Evolutionary conservation across 2,797 vertebrate genomes (phyloP).

Genomic region (Sebastes flavidus): DNA sequence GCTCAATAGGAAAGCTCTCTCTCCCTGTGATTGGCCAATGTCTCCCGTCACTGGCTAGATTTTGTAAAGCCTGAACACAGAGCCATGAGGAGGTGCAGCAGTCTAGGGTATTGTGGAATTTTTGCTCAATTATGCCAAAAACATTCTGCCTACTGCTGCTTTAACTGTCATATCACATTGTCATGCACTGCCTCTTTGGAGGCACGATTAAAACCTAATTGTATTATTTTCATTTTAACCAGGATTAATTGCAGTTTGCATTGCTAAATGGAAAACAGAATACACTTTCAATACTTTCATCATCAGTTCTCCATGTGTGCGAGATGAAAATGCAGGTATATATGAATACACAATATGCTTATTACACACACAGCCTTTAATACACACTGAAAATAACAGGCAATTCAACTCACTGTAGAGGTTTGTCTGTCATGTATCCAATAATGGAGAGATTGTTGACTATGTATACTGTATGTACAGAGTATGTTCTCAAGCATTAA

Average conservation of each 20-base stretch:
- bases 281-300: neutral
- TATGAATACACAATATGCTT: neutral
- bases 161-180: neutral
- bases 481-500: neutral
- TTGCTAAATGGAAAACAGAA: neutral
- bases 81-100: too few relatives aligned
- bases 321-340: neutral
- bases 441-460: neutral
- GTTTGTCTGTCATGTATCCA: neutral
- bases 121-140: too few relatives aligned
- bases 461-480: too few relatives aligned
- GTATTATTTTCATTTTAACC: neutral
- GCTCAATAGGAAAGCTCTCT: too few relatives aligned
- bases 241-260: neutral
- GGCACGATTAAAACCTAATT: neutral
- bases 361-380: neutral
- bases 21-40: too few relatives aligned
- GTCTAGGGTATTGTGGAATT: too few relatives aligned
- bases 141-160: too few relatives aligned
- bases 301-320: neutral
- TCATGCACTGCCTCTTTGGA: neutral
- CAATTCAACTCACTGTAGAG: neutral
- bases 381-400: neutral
- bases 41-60: too few relatives aligned
- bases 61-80: too few relatives aligned